Base-by-base conservation (phyloP, 2,888 invertebrate species). In the Caenorhabditis sp. region DNA sequence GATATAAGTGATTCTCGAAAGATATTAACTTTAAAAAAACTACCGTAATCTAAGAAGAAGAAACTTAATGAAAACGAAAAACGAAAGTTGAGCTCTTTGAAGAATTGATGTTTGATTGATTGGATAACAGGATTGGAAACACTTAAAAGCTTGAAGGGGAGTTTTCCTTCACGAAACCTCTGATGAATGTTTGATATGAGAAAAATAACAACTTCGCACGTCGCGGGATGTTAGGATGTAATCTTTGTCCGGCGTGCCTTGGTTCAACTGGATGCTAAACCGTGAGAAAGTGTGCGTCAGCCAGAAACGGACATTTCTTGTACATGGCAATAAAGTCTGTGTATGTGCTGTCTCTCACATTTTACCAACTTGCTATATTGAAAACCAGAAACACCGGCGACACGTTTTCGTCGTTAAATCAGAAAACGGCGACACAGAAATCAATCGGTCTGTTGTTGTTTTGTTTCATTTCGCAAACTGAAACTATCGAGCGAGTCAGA, bases 101-200 rank as follows among this genome's bases (percentile, higher is more conserved):
- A 35, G 35, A 56, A 56, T 6, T 32, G 56, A 35, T 56, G 35
- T 56, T 56, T 35, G 56, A 56, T 35, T 56, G 56, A 56, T 56
- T 32, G 32, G 56, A 56, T 56, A 35, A 56, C 56, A 56, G 15
- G 35, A 56, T 20, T 56, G 18, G 32, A n/a, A 47, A 18, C 18
- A 3, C 20, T 40, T 9, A 53, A 15, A n/a, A 15, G 55, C 51
- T 24, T 5, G 13, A 18, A 35, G 1, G 35, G 20, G 8, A 35
- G 56, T 35, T 32, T 28, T 35, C 11, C 15, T 35, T 18, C 26
- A 35, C 56, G 35, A 24, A 51, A 51, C 18, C 18, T 8, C 18
- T 56, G 35, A 11, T 56, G n/a, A 56, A 35, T 28, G 56, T 26
- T n/a, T 55, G n/a, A 56, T 56, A 56, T 35, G 32, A 56, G 56